Percentiles rank a stretch among this genome's conserved stretches.
Evolutionary conservation across 2,113 vertebrate genomes (phyloP).

Genomic region (Speoplatyrhinus poulsoni): DNA sequence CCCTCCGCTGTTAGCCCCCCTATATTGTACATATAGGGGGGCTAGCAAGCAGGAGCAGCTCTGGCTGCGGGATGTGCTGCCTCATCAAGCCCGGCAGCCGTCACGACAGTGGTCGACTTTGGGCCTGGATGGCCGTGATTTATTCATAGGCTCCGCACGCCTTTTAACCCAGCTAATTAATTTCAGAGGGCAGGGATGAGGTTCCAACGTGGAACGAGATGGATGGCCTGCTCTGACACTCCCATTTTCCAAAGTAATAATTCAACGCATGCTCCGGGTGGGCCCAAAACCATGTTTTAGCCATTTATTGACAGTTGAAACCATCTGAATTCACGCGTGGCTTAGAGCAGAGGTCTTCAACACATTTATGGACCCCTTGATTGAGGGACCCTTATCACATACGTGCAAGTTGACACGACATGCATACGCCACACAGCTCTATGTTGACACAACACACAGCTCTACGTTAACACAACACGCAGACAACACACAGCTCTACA

Average conservation of each 20-base stretch:
- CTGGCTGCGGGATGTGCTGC: slow-evolving; percentile 32
- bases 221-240: slow-evolving; percentile 35
- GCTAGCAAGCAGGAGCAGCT: slow-evolving; percentile 14
- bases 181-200: slow-evolving; percentile 42
- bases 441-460: too few relatives aligned
- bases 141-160: slow-evolving; percentile 51
- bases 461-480: too few relatives aligned
- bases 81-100: slow-evolving; percentile 37
- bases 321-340: too few relatives aligned
- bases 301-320: too few relatives aligned
- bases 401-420: too few relatives aligned
- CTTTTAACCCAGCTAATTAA: slow-evolving; percentile 62
- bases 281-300: too few relatives aligned
- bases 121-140: slow-evolving; percentile 47
- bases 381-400: too few relatives aligned
- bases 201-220: slow-evolving; percentile 15
- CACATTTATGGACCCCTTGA: too few relatives aligned
- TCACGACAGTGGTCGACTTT: slow-evolving; percentile 44
- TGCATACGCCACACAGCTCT: too few relatives aligned
- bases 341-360: too few relatives aligned
- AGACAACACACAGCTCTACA: too few relatives aligned
- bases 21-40: slow-evolving; percentile 17
- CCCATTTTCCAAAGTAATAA: not conserved
- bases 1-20: too few relatives aligned
- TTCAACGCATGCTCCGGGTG: not conserved